phyloP scores from a whole-genome alignment of 2,113 vertebrate genomes.

The Peucedramus taeniatus region DNA sequence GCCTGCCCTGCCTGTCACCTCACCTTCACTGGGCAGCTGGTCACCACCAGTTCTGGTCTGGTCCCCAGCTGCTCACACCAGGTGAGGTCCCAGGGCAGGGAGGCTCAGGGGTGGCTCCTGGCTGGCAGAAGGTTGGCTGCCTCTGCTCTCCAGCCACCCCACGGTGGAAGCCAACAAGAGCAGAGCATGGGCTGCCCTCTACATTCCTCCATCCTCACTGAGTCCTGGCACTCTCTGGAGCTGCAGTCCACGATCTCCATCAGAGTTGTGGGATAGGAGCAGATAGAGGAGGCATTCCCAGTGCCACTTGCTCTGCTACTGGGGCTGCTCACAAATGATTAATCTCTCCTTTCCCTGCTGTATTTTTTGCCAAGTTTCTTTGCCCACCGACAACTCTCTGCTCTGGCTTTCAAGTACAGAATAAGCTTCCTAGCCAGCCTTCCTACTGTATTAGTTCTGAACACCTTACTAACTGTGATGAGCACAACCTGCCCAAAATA shows the following conservation, averaged over 20 bases:
- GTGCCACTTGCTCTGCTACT: not conserved
- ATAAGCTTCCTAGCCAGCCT: constrained; percentile 2
- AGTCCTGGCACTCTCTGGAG: not conserved
- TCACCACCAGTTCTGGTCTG: not conserved
- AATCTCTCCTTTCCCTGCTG: not conserved
- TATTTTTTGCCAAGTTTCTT: not conserved
- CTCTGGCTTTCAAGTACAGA: constrained; percentile 25
- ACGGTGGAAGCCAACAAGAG: not conserved
- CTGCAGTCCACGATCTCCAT: not conserved
- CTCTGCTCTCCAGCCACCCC: not conserved
- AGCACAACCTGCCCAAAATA: constrained; percentile 12
- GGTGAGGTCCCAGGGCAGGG: not conserved
- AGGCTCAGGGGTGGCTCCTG: not conserved
- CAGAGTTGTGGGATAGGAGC: not conserved
- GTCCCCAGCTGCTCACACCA: not conserved
- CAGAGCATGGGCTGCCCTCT: not conserved
- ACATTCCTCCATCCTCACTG: not conserved
- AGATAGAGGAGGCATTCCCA: not conserved
- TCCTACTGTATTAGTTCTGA: not conserved
- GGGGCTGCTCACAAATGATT: not conserved
- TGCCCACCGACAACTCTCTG: not conserved
- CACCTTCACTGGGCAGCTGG: not conserved
- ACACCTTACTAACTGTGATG: constrained; percentile 13
- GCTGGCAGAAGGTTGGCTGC: not conserved
- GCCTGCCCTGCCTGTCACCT: not conserved